Base-by-base conservation (phyloP, 92 coral and sea anemone genomes). In the Scolanthus callimorphus region DNA sequence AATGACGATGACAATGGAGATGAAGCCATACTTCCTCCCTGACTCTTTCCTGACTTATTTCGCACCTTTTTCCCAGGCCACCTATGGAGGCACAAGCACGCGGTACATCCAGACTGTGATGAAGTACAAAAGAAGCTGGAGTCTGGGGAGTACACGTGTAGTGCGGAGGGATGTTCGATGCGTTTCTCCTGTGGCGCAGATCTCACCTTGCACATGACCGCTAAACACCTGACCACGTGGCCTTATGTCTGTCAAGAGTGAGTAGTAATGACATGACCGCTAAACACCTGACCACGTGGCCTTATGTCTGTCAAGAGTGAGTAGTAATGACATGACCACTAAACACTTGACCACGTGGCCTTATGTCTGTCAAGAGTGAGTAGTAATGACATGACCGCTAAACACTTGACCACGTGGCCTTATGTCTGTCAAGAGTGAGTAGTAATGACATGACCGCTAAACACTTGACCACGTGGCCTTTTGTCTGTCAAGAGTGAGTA, bases 31-130 rank as follows among this genome's bases (percentile, higher is more conserved):
- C 41, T 6, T 34, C 41, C 26, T 24, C 4, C 10, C 29, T 10
- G 3, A 6, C 26, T 25, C 12, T n/a, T 23, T 31, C 25, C 22
- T 27, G 44, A 17, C 20, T 6, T 3, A 13, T 11, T 3, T 21
- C 17, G 17, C 15, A 1, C 65, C 30, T 69, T 50, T n/a, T n/a
- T 28, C 29, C 12, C 44, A 86, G 96, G 96, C 25, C 96, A 87
- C 48, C 72, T 87, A 22, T 87, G 96, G 96, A 82, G 96, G 6
- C 96, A 87, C 67, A 82, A 77, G 59, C 90, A 87, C 37, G 65
- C 96, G 0, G 74, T 81, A 29, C 96, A 87, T 31, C 84, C 70
- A 0, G 86, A 83, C 11, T 75, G 76, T 3, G 90, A 87, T 3
- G 96, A 87, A 17, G 96, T 87, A 0, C 85, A 83, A 51, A 70